Conservation (phyloP, 2,797 vertebrate genomes). For the Amblyraja radiata region DNA sequence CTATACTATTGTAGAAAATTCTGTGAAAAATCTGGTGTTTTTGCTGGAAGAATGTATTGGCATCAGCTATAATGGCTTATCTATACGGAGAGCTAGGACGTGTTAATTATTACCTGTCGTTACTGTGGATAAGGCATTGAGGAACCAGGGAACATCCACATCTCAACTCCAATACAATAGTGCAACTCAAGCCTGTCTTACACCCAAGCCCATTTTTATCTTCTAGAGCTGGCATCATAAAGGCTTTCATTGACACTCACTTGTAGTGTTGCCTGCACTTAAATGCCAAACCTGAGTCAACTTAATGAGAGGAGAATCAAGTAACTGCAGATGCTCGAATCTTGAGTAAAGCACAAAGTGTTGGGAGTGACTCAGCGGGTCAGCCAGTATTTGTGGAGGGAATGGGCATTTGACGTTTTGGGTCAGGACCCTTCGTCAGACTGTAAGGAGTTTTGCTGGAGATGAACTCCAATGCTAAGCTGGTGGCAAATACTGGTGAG, state of each 20-base stretch:
- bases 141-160: neutral
- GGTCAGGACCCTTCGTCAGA: too few relatives aligned
- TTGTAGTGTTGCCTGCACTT: neutral
- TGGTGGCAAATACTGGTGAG: neutral
- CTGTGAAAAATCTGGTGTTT: neutral
- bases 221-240: neutral
- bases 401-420: too few relatives aligned
- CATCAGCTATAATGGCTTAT: neutral
- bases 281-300: too few relatives aligned
- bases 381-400: too few relatives aligned
- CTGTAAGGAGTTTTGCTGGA: too few relatives aligned
- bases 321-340: too few relatives aligned
- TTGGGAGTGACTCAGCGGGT: too few relatives aligned
- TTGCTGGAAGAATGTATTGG: neutral
- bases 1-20: neutral
- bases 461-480: neutral
- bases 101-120: neutral
- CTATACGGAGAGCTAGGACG: neutral
- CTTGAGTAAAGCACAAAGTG: too few relatives aligned
- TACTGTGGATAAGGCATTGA: neutral
- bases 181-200: neutral
- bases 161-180: neutral
- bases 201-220: neutral
- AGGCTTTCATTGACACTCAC: neutral
- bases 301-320: too few relatives aligned